These are phyloP conservation scores for Smutsia gigantea DNA, from an alignment of 2,797 vertebrate species.

Conservation along the genomic window DNA sequence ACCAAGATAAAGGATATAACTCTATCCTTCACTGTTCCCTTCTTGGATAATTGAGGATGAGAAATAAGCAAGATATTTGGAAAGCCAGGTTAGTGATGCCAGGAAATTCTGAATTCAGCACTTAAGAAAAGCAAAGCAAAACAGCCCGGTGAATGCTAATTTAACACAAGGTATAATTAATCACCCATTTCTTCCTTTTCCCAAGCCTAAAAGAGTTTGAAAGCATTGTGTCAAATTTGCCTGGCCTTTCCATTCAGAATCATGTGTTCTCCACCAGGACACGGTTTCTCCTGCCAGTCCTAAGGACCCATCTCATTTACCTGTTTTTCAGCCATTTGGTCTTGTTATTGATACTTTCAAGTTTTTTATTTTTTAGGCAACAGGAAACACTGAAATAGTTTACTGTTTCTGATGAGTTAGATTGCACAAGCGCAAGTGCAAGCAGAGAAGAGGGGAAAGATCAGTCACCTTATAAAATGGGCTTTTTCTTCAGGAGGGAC, in stretches of 20 bases:
- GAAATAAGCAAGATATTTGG: neutral
- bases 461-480: constrained; percentile 27
- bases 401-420: neutral
- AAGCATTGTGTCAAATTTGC: neutral
- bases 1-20: constrained; percentile 54
- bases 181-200: neutral
- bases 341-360: neutral
- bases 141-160: neutral
- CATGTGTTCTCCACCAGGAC: neutral
- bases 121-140: neutral
- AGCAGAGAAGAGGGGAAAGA: constrained; percentile 34
- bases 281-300: neutral
- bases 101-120: neutral
- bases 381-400: constrained; percentile 54
- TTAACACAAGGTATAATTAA: neutral
- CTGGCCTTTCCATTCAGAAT: neutral
- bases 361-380: neutral
- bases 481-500: constrained; percentile 59
- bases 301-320: neutral
- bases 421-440: neutral
- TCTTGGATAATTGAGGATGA: constrained; percentile 64
- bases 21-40: constrained; percentile 63
- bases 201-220: neutral
- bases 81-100: rapidly evolving
- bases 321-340: neutral